A percentile compares a stretch with the other conserved stretches of the same genome.
These are phyloP conservation scores for Diadegma fenestrale DNA, from an alignment of 2,888 invertebrate species.

Conservation along the genomic window DNA sequence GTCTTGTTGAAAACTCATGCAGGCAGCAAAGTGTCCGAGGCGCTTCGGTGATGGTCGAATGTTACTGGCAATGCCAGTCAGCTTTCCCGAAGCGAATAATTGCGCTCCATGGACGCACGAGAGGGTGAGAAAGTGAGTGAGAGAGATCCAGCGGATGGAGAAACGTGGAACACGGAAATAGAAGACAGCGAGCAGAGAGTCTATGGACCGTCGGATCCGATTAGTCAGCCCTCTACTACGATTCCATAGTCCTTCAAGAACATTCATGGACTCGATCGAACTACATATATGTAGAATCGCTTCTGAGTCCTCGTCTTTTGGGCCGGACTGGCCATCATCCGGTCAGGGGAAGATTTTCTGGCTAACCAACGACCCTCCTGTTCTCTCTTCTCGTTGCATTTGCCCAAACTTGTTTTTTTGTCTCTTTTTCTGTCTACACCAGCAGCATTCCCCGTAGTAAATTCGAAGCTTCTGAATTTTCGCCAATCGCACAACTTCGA, in stretches of 20 bases:
- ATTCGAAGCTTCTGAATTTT: not conserved
- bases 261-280: slow-evolving; percentile 49
- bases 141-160: slow-evolving; percentile 11
- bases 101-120: slow-evolving; percentile 67
- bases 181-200: slow-evolving; percentile 41
- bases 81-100: slow-evolving; percentile 70
- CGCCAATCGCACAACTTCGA: not conserved
- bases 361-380: slow-evolving; percentile 40
- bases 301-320: slow-evolving; percentile 35
- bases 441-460: not conserved
- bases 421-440: not conserved
- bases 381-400: slow-evolving; percentile 13
- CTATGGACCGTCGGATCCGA: slow-evolving; percentile 64
- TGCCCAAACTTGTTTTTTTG: not conserved
- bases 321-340: slow-evolving; percentile 56
- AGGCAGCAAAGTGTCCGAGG: slow-evolving; percentile 61
- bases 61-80: slow-evolving; percentile 64
- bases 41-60: slow-evolving; percentile 58
- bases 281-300: slow-evolving; percentile 7
- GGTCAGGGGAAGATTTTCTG: slow-evolving; percentile 51
- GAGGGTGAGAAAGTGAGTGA: not conserved
- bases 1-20: slow-evolving; percentile 28
- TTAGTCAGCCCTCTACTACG: slow-evolving; percentile 62
- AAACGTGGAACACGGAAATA: slow-evolving; percentile 40
- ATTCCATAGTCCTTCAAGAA: slow-evolving; percentile 63